A percentile compares a stretch with the other conserved stretches of the same genome.
Conservation (phyloP, 2,113 vertebrate genomes). For the Phaethornis superciliosus region DNA sequence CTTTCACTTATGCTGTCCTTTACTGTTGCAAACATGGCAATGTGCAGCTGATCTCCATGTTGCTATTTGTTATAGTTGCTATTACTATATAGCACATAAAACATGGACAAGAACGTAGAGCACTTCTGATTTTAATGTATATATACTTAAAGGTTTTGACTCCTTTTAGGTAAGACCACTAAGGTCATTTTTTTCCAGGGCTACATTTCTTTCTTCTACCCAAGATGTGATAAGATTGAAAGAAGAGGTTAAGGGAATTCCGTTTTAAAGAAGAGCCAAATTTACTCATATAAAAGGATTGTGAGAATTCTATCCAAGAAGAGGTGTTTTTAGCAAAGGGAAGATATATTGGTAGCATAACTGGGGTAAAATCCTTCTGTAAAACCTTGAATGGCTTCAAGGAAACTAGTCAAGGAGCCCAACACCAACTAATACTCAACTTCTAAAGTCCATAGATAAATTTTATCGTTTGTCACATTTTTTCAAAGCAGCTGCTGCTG, state of each 20-base stretch:
- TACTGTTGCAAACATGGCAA: not conserved
- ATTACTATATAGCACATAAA: not conserved
- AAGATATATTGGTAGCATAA: not conserved
- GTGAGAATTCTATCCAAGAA: not conserved
- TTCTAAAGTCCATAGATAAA: not conserved
- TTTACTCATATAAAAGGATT: not conserved
- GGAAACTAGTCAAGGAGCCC: not conserved
- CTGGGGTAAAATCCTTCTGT: not conserved
- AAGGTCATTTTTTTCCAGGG: not conserved
- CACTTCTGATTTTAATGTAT: not conserved
- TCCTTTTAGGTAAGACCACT: not conserved
- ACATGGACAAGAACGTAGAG: not conserved
- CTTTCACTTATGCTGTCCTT: not conserved
- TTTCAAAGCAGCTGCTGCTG: not conserved
- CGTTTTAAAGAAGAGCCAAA: not conserved
- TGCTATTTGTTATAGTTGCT: not conserved
- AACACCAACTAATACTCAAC: not conserved
- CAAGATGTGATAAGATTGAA: not conserved
- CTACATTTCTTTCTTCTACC: not conserved
- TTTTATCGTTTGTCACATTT: not conserved
- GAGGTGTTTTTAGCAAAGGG: not conserved
- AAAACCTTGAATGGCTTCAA: not conserved
- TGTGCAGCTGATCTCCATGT: not conserved
- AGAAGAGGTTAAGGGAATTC: not conserved
- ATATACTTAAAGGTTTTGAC: not conserved